A percentile compares a stretch with the other conserved stretches of the same genome.
Conservation (phyloP, 2,888 invertebrate genomes). For the Drosophila recens region DNA sequence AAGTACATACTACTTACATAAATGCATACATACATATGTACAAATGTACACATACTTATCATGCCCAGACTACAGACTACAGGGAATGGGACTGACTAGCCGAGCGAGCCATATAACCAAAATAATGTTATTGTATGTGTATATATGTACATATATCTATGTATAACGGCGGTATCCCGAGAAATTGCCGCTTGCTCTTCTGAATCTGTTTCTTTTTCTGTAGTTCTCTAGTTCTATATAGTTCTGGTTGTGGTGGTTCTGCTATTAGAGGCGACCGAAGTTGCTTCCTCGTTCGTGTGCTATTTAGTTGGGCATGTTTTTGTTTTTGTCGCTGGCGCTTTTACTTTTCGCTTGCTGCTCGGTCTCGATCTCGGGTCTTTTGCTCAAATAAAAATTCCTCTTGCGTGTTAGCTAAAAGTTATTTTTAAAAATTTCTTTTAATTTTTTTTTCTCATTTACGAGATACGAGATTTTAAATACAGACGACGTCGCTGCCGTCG, state of each 20-base stretch:
- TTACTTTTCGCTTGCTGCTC: conserved; percentile 64
- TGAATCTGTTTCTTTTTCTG: background rate
- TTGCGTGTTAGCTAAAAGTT: conserved; percentile 85
- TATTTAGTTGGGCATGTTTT: conserved; percentile 64
- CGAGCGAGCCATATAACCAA: conserved; percentile 15
- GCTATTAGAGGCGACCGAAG: conserved; percentile 42
- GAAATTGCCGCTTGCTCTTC: conserved; percentile 18
- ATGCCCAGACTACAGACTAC: conserved; percentile 5
- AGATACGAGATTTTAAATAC: conserved; percentile 72
- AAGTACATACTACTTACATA: conserved; percentile 12
- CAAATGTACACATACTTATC: conserved; percentile 5
- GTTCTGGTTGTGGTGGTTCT: conserved; percentile 16
- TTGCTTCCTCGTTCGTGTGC: conserved; percentile 61
- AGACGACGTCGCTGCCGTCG: conserved; percentile 44
- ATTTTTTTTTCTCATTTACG: conserved; percentile 67
- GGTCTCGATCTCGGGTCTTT: conserved; percentile 59
- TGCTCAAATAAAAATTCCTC: conserved; percentile 82
- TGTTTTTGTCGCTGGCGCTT: conserved; percentile 70
- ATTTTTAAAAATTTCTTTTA: conserved; percentile 83
- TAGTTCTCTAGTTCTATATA: background rate
- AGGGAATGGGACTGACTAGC: background rate
- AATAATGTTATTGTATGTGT: conserved; percentile 15
- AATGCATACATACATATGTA: conserved; percentile 20
- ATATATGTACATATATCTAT: conserved; percentile 10
- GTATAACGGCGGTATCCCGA: conserved; percentile 45